Evolutionary conservation across 2,797 vertebrate genomes (phyloP).

Genomic region (Spondyliosoma cantharus): DNA sequence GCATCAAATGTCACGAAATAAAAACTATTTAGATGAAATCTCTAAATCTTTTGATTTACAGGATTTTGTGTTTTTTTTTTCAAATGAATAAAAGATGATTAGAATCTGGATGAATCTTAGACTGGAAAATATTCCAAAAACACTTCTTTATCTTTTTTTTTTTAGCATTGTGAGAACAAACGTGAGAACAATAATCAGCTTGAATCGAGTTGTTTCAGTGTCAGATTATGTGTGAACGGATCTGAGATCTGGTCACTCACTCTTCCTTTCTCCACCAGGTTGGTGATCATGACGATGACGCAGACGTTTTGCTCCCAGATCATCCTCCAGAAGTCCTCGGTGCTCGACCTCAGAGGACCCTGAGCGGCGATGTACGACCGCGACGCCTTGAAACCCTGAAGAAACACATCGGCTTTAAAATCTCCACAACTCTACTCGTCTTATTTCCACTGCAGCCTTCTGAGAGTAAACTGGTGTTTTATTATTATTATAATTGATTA

Average conservation of each 20-base stretch:
- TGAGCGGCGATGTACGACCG: slow-evolving; percentile 95
- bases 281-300: slow-evolving; percentile 98
- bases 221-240: not conserved
- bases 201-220: no score
- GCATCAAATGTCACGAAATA: not conserved
- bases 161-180: no score
- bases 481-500: no score
- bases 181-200: no score
- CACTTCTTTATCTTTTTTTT: no score
- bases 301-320: slow-evolving; percentile 96
- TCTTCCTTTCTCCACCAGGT: slow-evolving; percentile 96
- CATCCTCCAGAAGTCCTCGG: slow-evolving; percentile 98
- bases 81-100: no score
- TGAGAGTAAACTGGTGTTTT: not conserved
- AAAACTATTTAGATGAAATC: not conserved
- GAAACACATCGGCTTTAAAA: not conserved
- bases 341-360: slow-evolving; percentile 93
- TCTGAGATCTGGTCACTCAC: slow-evolving; percentile 77
- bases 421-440: no score
- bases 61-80: not conserved
- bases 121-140: no score
- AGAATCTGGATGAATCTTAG: no score
- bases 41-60: no score
- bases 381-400: slow-evolving; percentile 91
- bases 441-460: not conserved